Evolutionary conservation across 2,797 vertebrate genomes (phyloP).

Genomic region (Eurystomus glaucurus): DNA sequence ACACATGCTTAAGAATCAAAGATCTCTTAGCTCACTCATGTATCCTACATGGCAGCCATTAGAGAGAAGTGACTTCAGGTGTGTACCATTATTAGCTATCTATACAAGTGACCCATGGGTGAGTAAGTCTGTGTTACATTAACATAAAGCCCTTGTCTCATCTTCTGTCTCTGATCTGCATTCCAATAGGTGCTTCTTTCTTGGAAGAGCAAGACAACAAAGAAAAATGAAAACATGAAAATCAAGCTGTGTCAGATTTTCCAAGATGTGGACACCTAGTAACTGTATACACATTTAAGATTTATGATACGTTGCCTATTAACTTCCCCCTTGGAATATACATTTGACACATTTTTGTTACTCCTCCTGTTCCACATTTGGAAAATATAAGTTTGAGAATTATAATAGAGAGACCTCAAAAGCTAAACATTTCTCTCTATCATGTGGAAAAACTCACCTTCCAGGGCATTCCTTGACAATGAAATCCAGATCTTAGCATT

Average conservation of each 20-base stretch:
- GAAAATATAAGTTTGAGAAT: slow-evolving; percentile 23
- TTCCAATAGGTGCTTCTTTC: neutral
- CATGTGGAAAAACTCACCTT: neutral
- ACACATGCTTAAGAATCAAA: neutral
- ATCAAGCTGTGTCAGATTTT: neutral
- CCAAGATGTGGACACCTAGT: neutral
- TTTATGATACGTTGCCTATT: neutral
- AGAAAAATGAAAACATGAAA: neutral
- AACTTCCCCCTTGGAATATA: neutral
- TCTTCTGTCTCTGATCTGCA: neutral
- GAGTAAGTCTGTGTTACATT: neutral
- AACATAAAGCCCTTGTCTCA: neutral
- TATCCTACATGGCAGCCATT: neutral
- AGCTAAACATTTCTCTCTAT: neutral
- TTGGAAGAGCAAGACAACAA: neutral
- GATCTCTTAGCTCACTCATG: neutral
- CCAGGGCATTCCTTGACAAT: neutral
- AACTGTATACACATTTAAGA: neutral
- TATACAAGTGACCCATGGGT: accelerated
- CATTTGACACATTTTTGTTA: neutral
- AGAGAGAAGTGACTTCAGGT: neutral
- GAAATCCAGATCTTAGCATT: neutral
- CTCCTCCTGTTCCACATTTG: neutral
- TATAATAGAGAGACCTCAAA: neutral
- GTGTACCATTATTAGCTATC: neutral